These are phyloP conservation scores for Phataginus tricuspis DNA, from an alignment of 2,797 vertebrate species.

Conservation along the genomic window DNA sequence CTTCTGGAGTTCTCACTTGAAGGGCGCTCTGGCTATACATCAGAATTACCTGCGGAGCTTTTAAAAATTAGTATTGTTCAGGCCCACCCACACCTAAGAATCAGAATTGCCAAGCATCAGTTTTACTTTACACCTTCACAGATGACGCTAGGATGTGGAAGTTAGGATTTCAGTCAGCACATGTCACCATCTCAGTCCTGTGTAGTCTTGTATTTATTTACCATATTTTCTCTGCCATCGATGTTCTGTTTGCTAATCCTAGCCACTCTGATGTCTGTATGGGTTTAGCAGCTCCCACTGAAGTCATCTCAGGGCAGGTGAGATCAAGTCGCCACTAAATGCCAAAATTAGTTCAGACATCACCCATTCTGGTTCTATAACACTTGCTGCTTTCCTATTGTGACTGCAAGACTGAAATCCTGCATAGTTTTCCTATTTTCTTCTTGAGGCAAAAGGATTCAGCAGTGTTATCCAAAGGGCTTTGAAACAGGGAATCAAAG, in stretches of 20 bases:
- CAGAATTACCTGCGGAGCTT: neutral
- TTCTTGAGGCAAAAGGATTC: neutral
- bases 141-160: neutral
- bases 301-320: neutral
- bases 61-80: neutral
- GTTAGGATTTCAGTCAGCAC: neutral
- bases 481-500: slow-evolving; percentile 12
- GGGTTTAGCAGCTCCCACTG: neutral
- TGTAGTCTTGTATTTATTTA: neutral
- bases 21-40: neutral
- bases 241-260: neutral
- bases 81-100: neutral
- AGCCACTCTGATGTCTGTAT: neutral
- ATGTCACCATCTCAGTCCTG: neutral
- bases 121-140: neutral
- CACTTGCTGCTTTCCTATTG: neutral
- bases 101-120: neutral
- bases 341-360: neutral
- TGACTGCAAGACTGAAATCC: slow-evolving; percentile 25
- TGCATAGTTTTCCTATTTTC: neutral
- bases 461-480: neutral
- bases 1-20: neutral
- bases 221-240: neutral
- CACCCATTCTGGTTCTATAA: neutral
- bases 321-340: neutral